Evolutionary conservation across 2,888 invertebrate genomes (phyloP).

Genomic region (Dasysyrphus albostriatus): DNA sequence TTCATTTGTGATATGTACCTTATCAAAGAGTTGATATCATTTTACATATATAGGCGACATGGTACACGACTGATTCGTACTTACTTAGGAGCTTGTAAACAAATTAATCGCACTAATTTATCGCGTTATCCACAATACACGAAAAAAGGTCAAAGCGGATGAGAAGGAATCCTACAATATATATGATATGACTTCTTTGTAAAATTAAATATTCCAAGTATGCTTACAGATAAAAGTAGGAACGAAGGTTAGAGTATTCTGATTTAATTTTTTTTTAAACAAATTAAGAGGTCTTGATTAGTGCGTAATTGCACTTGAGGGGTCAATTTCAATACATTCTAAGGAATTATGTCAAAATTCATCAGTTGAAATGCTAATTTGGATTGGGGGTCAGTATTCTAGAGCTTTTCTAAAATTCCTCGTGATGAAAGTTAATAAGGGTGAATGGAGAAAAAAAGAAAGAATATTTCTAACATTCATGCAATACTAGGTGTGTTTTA

Average conservation of each 20-base stretch:
- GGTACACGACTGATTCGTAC: not conserved
- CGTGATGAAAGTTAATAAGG: too few species aligned
- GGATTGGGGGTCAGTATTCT: not conserved
- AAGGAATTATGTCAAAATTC: not conserved
- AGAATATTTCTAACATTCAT: too few species aligned
- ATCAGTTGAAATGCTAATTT: not conserved
- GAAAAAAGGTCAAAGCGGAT: too few species aligned
- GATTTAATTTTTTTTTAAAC: not conserved
- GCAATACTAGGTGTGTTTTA: too few species aligned
- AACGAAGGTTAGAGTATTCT: not conserved
- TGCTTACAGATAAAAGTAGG: not conserved
- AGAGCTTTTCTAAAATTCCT: not conserved
- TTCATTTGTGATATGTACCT: constrained; percentile 41
- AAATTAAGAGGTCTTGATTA: not conserved
- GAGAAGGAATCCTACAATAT: not conserved
- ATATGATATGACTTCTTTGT: not conserved
- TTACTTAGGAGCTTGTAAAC: not conserved
- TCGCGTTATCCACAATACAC: not conserved
- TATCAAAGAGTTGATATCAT: constrained; percentile 35
- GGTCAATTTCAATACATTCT: not conserved
- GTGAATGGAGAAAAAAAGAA: too few species aligned
- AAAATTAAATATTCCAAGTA: not conserved
- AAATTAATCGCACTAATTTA: not conserved
- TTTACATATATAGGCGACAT: not conserved
- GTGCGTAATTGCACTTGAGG: not conserved